These are phyloP conservation scores for Nannospalax galili DNA, from an alignment of 2,113 vertebrate species.

Conservation along the genomic window DNA sequence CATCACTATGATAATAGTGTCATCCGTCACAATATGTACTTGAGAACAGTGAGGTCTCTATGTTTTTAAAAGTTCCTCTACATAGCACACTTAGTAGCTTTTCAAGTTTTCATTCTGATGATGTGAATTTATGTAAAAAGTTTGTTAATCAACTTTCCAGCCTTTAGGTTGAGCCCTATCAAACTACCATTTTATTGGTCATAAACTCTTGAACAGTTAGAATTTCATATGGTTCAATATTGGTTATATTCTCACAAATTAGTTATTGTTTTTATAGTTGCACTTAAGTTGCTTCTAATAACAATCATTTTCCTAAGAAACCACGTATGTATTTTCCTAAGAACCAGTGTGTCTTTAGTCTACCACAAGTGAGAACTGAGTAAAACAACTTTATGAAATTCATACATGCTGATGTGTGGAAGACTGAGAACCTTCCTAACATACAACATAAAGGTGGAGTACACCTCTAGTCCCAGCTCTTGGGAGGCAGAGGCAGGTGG, in stretches of 20 bases:
- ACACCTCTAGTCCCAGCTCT: too few species aligned
- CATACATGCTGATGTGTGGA: background rate
- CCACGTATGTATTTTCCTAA: background rate
- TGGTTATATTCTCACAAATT: background rate
- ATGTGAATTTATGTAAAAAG: conserved; percentile 12
- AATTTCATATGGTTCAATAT: background rate
- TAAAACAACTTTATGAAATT: conserved; percentile 3
- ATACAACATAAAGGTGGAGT: too few species aligned
- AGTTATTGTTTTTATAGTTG: background rate
- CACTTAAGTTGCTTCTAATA: background rate
- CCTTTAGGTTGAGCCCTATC: background rate
- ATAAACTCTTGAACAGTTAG: background rate
- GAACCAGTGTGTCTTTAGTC: background rate
- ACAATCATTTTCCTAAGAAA: background rate
- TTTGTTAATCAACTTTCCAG: too few species aligned
- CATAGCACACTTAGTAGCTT: background rate
- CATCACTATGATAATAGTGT: background rate
- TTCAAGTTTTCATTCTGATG: conserved; percentile 29
- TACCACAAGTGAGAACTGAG: background rate
- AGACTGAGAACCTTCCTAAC: background rate
- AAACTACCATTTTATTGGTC: background rate
- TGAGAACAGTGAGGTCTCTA: background rate
- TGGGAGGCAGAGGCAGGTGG: too few species aligned
- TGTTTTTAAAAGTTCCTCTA: background rate
- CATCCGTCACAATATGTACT: conserved; percentile 1